phyloP scores from a whole-genome alignment of 2,797 vertebrate species.

The Crocodylus rhombifer region DNA sequence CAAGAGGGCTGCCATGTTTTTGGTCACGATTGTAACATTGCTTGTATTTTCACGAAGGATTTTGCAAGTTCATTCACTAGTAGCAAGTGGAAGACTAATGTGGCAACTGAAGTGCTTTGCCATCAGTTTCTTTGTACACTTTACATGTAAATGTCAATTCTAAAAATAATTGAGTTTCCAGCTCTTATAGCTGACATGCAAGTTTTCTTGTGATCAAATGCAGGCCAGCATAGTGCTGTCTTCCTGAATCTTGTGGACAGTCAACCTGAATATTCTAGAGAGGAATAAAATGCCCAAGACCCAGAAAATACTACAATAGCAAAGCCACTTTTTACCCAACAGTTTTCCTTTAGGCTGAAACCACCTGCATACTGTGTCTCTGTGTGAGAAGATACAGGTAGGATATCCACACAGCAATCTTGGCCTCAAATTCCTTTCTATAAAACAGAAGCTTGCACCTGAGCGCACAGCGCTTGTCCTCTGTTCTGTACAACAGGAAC shows the following conservation, averaged over 20 bases:
- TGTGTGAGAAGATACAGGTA: not conserved
- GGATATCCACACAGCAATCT: not conserved
- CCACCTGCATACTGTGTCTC: not conserved
- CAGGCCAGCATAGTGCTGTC: not conserved
- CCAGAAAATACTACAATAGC: not conserved
- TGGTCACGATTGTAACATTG: not conserved
- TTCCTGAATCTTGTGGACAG: not conserved
- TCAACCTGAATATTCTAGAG: not conserved
- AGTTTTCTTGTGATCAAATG: not conserved
- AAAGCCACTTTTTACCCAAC: not conserved
- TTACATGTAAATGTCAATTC: not conserved
- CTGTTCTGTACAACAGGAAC: not conserved
- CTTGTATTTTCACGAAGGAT: not conserved
- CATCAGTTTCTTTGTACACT: not conserved
- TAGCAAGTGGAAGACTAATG: not conserved
- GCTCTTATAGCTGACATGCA: not conserved
- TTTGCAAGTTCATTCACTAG: not conserved
- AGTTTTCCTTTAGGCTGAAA: not conserved
- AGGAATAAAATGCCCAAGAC: not conserved
- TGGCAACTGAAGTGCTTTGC: rapidly evolving
- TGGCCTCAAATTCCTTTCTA: not conserved
- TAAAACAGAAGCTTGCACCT: not conserved
- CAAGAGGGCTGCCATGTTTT: not conserved
- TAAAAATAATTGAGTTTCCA: not conserved
- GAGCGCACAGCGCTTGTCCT: not conserved